Base-by-base conservation (phyloP, 2,797 vertebrate genomes). In the Petrocephalus schoutedeni region DNA sequence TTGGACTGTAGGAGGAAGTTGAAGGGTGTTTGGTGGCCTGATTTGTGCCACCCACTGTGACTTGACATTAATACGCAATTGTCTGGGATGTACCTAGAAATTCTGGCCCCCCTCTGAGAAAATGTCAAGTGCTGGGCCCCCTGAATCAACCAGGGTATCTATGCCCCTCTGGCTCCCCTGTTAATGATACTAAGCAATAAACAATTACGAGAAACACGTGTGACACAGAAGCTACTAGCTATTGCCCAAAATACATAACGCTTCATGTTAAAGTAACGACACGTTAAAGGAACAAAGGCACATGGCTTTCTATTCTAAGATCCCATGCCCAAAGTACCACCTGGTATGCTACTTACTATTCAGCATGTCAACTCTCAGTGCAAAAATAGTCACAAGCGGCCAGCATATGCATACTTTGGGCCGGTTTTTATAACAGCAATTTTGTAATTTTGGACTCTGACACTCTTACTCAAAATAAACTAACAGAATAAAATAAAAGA, bases 351-450 rank as follows among this genome's bases (percentile, higher is more conserved):
- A 7, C 6, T 53, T 74, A 10, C 16, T 53, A 21, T 56, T 45
- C 19, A 9, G 36, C 9, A 10, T 59, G 12, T 21, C 23, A 2
- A 21, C 8, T 1, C 36, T 54, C 59, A 67, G n/a, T 77, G 49
- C 32, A 86, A 54, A 28, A 51, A 74, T 61, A 57, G 21, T 19
- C 87, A 86, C 64, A 41, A 58, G 88, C 49, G 84, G 88, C 84
- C 88, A 77, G 61, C 16, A 77, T 86, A 28, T 59, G 1, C 54
- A 41, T 23, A 84, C 82, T 53, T 84, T 56, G 53, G 5, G 41
- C 80, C 21, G 80, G 36, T 28, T 9, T 83, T 10, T 84, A 12
- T 84, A 51, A 32, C 14, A 23, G 8, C 19, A 9, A 51, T 23
- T 45, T 45, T 45, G 41, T 45, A 45, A 54, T 12, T 28, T 49